Evolutionary conservation across 2,888 invertebrate genomes (phyloP).

Genomic region (Leptarthrus brevirostris): DNA sequence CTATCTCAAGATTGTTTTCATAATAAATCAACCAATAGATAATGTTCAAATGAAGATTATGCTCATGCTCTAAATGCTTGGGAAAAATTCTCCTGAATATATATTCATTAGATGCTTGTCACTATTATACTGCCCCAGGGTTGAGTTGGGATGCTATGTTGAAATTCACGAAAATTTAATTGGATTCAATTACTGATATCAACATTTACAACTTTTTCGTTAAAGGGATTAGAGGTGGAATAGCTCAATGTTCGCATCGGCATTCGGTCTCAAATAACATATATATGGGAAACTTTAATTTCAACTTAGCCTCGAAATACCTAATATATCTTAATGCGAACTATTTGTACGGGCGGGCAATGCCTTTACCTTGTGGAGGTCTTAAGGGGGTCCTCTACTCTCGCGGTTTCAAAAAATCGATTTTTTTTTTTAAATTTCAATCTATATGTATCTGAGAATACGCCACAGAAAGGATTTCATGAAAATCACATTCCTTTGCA

Average conservation of each 20-base stretch:
- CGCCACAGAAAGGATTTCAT: no score
- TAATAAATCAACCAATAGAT: no score
- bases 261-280: slow-evolving; percentile 21
- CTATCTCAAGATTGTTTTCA: no score
- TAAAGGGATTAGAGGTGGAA: slow-evolving; percentile 2
- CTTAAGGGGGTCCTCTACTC: no score
- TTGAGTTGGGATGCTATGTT: slow-evolving; percentile 22
- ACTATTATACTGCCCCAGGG: slow-evolving; percentile 15
- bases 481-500: no score
- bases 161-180: not conserved
- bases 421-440: no score
- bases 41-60: no score
- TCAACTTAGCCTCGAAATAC: not conserved
- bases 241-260: slow-evolving; percentile 8
- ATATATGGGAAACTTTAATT: slow-evolving; percentile 17
- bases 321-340: not conserved
- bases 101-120: slow-evolving; percentile 2
- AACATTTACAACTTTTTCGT: slow-evolving; percentile 14
- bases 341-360: not conserved
- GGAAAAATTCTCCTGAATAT: not conserved
- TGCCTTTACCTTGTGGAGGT: not conserved
- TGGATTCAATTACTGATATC: slow-evolving; percentile 16
- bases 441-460: no score
- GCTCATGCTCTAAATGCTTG: not conserved
- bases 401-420: no score